A percentile compares a stretch with the other conserved stretches of the same genome.
These are phyloP conservation scores for Sipha flava DNA, from an alignment of 1,140 invertebrate species.

Conservation along the genomic window DNA sequence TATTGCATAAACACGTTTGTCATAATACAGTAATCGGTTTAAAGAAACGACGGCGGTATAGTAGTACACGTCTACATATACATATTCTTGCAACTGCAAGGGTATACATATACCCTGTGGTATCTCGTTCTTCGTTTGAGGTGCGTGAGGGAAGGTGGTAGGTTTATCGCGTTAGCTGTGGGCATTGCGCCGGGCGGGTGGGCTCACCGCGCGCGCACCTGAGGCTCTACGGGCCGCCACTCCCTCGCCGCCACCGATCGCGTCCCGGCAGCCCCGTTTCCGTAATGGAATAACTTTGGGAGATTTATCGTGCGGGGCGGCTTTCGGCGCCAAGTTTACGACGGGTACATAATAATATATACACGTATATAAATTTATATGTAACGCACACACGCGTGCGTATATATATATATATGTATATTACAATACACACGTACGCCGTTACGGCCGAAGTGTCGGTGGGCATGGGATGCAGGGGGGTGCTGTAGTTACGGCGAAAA, in stretches of 20 bases:
- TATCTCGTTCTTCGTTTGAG: not conserved
- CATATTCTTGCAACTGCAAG: no score
- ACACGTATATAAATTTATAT: not conserved
- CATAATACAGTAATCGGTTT: no score
- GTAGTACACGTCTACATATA: no score
- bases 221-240: not conserved
- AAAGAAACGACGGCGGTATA: no score
- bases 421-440: not conserved
- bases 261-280: not conserved
- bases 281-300: constrained; percentile 28
- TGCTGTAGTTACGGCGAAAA: no score
- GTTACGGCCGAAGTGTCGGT: not conserved
- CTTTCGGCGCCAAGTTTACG: constrained; percentile 28
- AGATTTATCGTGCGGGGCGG: constrained; percentile 24
- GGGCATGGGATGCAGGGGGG: not conserved
- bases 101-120: not conserved
- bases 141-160: not conserved
- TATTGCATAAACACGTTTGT: no score
- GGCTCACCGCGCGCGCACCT: not conserved
- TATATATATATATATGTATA: not conserved
- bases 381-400: not conserved
- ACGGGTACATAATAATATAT: constrained; percentile 10
- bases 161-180: not conserved
- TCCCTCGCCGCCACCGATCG: not conserved
- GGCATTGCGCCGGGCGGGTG: not conserved